phyloP scores from a whole-genome alignment of 2,113 vertebrate species.

The Protobothrops mucrosquamatus region DNA sequence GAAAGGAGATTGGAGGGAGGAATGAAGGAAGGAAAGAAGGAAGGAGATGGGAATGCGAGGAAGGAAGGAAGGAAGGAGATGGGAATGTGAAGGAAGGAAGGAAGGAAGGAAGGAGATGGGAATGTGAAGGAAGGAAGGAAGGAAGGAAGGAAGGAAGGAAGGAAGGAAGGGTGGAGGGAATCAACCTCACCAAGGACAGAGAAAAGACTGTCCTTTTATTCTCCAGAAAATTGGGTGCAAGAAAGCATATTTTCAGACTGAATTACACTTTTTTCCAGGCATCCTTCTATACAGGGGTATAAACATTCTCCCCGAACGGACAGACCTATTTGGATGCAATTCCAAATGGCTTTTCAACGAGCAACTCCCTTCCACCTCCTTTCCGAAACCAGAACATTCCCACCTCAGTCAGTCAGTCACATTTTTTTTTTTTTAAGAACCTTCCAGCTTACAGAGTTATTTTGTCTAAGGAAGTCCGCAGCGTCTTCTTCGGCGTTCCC shows the following conservation, averaged over 20 bases:
- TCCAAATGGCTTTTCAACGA: background rate
- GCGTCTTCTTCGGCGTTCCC: conserved; percentile 95
- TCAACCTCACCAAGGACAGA: background rate
- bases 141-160: too few species aligned
- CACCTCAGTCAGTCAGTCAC: too few species aligned
- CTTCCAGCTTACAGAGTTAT: conserved; percentile 83
- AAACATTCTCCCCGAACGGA: background rate
- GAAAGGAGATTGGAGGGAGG: too few species aligned
- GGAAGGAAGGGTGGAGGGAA: background rate
- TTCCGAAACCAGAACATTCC: background rate
- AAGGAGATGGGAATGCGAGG: too few species aligned
- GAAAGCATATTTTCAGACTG: background rate
- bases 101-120: too few species aligned
- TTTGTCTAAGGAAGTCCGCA: conserved; percentile 86
- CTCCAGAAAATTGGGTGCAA: background rate
- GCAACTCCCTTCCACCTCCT: too few species aligned
- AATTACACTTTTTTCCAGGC: background rate
- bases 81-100: too few species aligned
- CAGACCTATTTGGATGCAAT: background rate
- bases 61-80: too few species aligned
- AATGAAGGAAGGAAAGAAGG: too few species aligned
- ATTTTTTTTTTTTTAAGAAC: too few species aligned
- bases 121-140: too few species aligned
- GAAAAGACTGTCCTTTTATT: background rate
- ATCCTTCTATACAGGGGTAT: background rate